Evolutionary conservation across 2,113 vertebrate species (phyloP).

Genomic region (Boulengeromyrus knoepffleri): DNA sequence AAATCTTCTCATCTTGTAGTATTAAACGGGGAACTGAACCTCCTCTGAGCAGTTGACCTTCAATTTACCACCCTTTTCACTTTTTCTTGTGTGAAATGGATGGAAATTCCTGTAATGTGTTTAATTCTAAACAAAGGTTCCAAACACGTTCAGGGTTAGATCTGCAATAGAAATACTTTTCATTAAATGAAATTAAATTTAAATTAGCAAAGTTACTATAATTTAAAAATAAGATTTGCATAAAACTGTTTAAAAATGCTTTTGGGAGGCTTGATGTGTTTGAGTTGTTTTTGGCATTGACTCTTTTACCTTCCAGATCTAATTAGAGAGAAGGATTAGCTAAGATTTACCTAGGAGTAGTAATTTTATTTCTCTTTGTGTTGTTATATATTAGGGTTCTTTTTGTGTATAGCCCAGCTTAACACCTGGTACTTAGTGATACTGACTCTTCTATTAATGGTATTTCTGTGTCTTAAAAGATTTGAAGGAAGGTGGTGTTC

Average conservation of each 20-base stretch:
- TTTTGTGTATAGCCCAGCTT: background rate
- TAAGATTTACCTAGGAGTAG: background rate
- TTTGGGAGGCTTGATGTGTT: background rate
- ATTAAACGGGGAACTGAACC: background rate
- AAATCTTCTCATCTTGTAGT: background rate
- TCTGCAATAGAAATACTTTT: background rate
- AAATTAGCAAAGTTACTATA: background rate
- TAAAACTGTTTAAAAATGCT: background rate
- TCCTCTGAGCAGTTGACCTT: background rate
- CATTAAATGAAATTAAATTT: background rate
- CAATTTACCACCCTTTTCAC: background rate
- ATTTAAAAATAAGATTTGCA: background rate
- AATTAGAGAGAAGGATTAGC: background rate
- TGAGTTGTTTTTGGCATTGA: background rate
- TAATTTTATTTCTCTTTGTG: background rate
- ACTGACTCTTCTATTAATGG: background rate
- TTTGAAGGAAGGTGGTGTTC: background rate
- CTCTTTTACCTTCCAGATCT: background rate
- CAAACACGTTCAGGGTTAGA: background rate
- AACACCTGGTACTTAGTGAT: background rate
- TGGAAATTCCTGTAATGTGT: background rate
- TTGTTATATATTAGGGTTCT: background rate
- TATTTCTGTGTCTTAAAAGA: background rate
- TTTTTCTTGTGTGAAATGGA: background rate
- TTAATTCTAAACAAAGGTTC: background rate